Conservation (phyloP, 92 coral and sea anemone species). For the Bergia sp. region DNA sequence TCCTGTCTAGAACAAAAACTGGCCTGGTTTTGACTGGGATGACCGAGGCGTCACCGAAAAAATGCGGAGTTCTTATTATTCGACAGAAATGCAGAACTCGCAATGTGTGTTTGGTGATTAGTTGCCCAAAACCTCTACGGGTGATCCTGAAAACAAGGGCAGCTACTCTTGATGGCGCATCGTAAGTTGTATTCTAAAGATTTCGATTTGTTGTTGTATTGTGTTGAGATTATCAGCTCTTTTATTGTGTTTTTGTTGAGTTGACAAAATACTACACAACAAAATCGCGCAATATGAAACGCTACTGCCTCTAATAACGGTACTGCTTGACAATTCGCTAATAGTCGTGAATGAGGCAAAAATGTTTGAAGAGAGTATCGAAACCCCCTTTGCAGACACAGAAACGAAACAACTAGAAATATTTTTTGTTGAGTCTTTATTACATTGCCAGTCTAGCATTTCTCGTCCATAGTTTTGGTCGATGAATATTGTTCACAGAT, state of each 20-base stretch:
- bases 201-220: neutral
- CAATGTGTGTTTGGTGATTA: slow-evolving; percentile 16
- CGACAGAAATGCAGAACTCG: slow-evolving; percentile 36
- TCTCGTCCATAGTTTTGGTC: neutral
- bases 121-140: slow-evolving; percentile 23
- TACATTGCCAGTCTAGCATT: neutral
- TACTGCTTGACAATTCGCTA: neutral
- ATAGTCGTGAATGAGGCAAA: neutral
- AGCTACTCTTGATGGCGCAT: neutral
- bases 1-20: neutral
- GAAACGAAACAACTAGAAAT: neutral
- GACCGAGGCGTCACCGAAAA: slow-evolving; percentile 13
- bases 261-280: too few species aligned
- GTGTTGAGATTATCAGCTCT: neutral
- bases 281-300: too few species aligned
- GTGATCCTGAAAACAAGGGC: slow-evolving; percentile 35
- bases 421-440: neutral
- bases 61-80: slow-evolving; percentile 25
- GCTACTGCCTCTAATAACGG: neutral
- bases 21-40: slow-evolving; percentile 15
- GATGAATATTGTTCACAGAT: neutral
- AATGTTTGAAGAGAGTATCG: neutral
- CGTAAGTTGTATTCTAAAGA: slow-evolving; percentile 21
- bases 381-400: neutral
- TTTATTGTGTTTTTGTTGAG: neutral